Evolutionary conservation across 2,113 vertebrate species (phyloP), one percentile per base, ranked within the genome.

Genomic region (Myotis davidii): DNA sequence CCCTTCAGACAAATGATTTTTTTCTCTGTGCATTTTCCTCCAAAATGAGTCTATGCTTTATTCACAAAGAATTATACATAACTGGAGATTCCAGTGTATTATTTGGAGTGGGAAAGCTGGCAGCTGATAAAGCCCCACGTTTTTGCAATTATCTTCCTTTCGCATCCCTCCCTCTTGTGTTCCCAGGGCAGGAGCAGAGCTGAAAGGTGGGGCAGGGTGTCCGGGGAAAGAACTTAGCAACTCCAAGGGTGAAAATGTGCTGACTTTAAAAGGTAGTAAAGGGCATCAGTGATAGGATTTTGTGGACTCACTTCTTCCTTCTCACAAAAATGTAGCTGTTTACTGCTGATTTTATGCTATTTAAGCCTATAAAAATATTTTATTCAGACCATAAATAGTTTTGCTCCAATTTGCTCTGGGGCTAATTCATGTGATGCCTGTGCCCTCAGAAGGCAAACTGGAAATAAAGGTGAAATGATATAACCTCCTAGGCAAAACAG

Each of bases 21-120:
- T 45, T n/a, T 94, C 92, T 95, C 79, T 54, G 52, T 85, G 54
- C 69, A 32, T 97, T 96, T 97, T 85, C 82, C 93, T 95, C 96
- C 87, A 78, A 87, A 94, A 96, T 95, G 95, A 50, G 67, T 94
- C 91, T 88, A 45, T 74, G 96, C 88, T 89, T 94, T 61, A 94
- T 97, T 98, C 97, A 94, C 90, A 95, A 94, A 86, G 88, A 97
- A 97, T 97, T 91, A 96, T 50, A 97, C 95, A 94, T 92, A 95
- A 83, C 90, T 98, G 87, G 93, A 98, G 91, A 97, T 97, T 97
- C 97, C 97, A 97, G 72, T 93, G 92, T 93, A 96, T 97, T 97
- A 79, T 97, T 97, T 81, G 85, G 77, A 72, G 32, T 94, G 74
- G 88, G 88, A 1, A 76, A 78, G 90, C 92, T 48, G 69, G 17